These are phyloP conservation scores for Gortyna flavago DNA, from an alignment of 2,888 invertebrate genomes.

Conservation along the genomic window DNA sequence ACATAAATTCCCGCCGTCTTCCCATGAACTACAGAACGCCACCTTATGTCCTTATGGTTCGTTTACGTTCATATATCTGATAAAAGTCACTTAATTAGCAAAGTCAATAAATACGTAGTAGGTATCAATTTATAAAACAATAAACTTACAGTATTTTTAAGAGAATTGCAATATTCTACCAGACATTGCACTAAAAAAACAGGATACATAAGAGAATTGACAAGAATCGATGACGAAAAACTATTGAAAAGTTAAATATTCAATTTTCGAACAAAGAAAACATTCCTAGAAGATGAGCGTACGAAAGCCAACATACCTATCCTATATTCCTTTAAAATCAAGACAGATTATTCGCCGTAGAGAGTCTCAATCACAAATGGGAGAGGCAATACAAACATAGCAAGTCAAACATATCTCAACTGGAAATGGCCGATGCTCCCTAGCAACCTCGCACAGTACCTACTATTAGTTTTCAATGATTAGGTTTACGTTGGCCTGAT, in stretches of 20 bases:
- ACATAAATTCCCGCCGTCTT: neutral
- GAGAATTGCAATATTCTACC: constrained; percentile 3
- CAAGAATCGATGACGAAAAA: constrained; percentile 24
- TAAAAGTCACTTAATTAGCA: neutral
- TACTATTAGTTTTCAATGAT: constrained; percentile 82
- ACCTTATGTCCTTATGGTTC: neutral
- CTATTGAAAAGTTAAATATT: constrained; percentile 50
- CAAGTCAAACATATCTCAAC: constrained; percentile 68
- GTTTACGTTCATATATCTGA: neutral
- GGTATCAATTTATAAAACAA: constrained; percentile 10
- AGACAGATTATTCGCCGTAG: constrained; percentile 58
- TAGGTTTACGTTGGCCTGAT: constrained; percentile 79
- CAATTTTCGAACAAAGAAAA: constrained; percentile 46
- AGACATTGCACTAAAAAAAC: constrained; percentile 21
- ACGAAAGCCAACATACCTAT: constrained; percentile 34
- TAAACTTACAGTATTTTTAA: constrained; percentile 3
- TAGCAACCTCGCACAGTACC: constrained; percentile 61
- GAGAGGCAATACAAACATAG: constrained; percentile 63
- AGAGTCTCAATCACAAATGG: constrained; percentile 65
- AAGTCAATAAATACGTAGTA: neutral
- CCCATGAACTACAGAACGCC: neutral
- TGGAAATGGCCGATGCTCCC: constrained; percentile 57
- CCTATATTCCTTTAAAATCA: constrained; percentile 51
- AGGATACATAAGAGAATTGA: constrained; percentile 24
- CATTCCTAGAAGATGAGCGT: constrained; percentile 9